A percentile compares a stretch with the other conserved stretches of the same genome.
Conservation (phyloP, 2,113 vertebrate genomes). For the Desmodus rotundus region DNA sequence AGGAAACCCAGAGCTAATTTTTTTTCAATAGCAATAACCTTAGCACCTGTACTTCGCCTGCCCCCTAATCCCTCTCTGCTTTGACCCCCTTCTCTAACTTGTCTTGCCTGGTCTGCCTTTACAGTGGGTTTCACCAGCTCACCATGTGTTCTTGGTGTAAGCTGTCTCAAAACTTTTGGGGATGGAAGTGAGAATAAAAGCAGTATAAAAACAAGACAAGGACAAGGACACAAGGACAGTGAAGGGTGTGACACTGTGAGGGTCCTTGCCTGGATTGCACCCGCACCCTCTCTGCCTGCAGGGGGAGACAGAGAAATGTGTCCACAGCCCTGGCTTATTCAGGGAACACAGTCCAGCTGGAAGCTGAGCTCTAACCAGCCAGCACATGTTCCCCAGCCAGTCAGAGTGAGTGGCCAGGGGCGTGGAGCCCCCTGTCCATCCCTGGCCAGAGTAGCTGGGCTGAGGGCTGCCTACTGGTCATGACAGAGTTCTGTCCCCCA, state of each 20-base stretch:
- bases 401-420: not conserved
- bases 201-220: not conserved
- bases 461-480: not conserved
- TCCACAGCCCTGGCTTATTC: not conserved
- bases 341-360: not conserved
- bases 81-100: not conserved
- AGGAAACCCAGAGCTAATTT: not conserved
- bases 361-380: not conserved
- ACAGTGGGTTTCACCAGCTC: not conserved
- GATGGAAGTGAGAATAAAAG: not conserved
- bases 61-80: not conserved
- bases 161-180: not conserved
- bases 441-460: not conserved
- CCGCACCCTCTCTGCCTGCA: not conserved
- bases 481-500: not conserved
- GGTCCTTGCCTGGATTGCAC: not conserved
- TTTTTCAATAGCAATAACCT: not conserved
- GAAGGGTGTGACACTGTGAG: not conserved
- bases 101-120: not conserved
- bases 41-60: not conserved
- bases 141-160: not conserved
- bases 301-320: not conserved
- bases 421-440: not conserved
- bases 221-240: not conserved
- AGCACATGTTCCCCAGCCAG: not conserved